Base-by-base conservation (phyloP, 2,797 vertebrate species). In the Notolepis coatsorum region DNA sequence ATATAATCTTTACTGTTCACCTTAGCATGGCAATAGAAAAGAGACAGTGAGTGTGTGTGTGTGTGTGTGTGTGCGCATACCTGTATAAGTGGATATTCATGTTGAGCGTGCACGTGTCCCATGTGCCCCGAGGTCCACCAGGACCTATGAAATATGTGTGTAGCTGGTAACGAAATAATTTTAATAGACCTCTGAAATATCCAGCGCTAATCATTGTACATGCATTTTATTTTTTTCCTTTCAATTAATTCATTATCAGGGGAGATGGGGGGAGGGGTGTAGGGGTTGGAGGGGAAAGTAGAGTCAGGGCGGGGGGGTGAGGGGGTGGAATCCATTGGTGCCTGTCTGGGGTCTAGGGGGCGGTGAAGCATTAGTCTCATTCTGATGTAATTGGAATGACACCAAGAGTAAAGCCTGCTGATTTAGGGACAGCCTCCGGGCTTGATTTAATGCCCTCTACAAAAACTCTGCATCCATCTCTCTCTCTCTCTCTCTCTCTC, bases 341-440 rank as follows among this genome's bases (percentile, higher is more conserved):
- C 82, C 84, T 77, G 82, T 84, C 71, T 80, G 61, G n/a, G 73
- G 79, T 77, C 81, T 84, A n/a, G 61, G 0, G 65, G 79, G 81
- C 84, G 80, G 77, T 78, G 72, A 71, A 87, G 84, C 80, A 84
- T 90, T 84, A 79, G 79, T 80, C 82, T 85, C 88, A 81, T 78
- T 81, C 75, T 86, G 89, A 88, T 90, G 88, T 92, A 90, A 92
- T 90, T 90, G 91, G 86, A 92, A 90, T 87, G 84, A 84, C 88
- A 88, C 86, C 82, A 79, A 79, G 81, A 85, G 84, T 88, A 90
- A 91, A 90, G 86, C 85, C 49, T 58, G 50, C 81, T 78, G 91
- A 88, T 87, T 89, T 87, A 85, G 84, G 71, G 72, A 77, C 85
- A 81, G 86, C 89, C 92, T 85, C 76, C 80, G 78, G 88, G 87